Evolutionary conservation across 2,113 vertebrate species (phyloP).

Genomic region (Ptilorrhoa leucosticta): DNA sequence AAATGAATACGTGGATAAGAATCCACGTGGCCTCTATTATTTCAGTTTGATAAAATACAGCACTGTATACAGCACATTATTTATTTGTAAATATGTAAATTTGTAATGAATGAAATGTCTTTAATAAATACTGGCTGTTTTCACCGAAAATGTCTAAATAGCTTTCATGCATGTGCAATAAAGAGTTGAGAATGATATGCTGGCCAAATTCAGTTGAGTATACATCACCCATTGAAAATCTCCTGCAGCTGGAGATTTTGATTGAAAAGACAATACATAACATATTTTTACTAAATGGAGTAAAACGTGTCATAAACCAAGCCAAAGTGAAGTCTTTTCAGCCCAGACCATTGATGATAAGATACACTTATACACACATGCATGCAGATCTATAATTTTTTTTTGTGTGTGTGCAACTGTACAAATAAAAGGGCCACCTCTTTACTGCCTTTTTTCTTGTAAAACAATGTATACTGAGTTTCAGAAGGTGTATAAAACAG

Average conservation of each 20-base stretch:
- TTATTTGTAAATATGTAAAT: not conserved
- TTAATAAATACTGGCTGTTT: not conserved
- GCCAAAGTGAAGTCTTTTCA: not conserved
- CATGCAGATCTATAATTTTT: not conserved
- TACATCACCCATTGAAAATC: not conserved
- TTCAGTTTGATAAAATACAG: not conserved
- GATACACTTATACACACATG: not conserved
- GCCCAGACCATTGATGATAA: not conserved
- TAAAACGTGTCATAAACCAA: not conserved
- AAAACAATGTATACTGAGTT: not conserved
- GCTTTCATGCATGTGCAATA: not conserved
- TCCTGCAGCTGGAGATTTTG: not conserved
- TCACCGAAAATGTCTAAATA: not conserved
- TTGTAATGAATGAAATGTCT: not conserved
- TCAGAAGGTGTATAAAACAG: not conserved
- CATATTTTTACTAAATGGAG: not conserved
- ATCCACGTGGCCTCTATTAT: not conserved
- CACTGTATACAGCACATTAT: not conserved
- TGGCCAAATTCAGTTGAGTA: not conserved
- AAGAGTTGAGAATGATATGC: not conserved
- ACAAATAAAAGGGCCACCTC: not conserved
- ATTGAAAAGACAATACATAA: not conserved
- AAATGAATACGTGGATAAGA: not conserved
- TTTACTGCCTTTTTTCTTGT: not conserved
- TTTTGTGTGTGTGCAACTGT: accelerated